Evolutionary conservation across 2,797 vertebrate genomes (phyloP), one percentile per base, ranked within the genome.

Genomic region (Sebastes baramenuke): DNA sequence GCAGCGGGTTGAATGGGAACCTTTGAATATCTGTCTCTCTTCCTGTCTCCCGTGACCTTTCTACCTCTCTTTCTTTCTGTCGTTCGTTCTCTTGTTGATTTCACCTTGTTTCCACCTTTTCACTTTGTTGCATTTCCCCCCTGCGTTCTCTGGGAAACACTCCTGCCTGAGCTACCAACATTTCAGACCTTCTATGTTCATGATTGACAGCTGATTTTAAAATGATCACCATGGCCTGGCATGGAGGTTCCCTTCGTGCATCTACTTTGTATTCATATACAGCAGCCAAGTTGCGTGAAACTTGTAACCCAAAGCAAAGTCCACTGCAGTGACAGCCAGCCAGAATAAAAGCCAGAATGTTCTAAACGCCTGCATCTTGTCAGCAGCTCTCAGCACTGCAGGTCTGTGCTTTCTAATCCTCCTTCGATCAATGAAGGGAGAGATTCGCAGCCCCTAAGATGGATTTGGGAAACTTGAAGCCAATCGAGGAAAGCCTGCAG

Each of bases 21-120:
- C 88, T 94, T 91, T 91, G 82, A 85, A 89, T 86, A 79, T 72
- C 84, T 29, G 66, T 74, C 84, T 89, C 72, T 85, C 80, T 80
- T 34, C 84, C 87, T 82, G 69, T 71, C 87, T 90, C 80, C 22
- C 74, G 29, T 84, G 83, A 89, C 86, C 89, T 91, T 90, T 92
- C 83, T 80, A 32, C 71, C 54, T 82, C 67, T 71, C 77, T 77
- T 34, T 67, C 76, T 74, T 24, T 46, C 75, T 20, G 4, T 70
- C 85, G 72, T 70, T 56, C 22, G 10, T 9, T 62, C 72, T 79
- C 49, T 59, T 75, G 67, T 86, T 87, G 76, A 78, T 72, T 86
- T 83, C 88, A 73, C 72, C 71, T 81, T 49, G 67, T 75, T 73
- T 66, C 66, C 25, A 30, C 65, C 62, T 77, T 82, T 78, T 82